phyloP scores from a whole-genome alignment of 2,888 invertebrate genomes.

The Chesias legatella region DNA sequence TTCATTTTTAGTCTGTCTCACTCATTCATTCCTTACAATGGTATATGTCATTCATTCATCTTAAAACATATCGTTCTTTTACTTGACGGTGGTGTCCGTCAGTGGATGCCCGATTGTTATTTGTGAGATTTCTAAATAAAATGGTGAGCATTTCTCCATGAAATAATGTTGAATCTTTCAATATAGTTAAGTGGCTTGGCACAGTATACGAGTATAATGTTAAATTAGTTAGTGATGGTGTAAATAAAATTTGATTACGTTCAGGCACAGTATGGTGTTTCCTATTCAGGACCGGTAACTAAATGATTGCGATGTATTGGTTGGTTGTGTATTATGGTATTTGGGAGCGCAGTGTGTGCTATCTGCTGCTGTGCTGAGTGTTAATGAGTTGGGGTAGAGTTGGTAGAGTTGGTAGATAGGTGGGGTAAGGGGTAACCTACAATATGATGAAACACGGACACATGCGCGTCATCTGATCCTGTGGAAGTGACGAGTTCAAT shows the following conservation, averaged over 20 bases:
- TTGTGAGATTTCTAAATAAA: slow-evolving; percentile 32
- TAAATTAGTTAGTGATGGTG: slow-evolving; percentile 30
- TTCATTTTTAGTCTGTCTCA: too few species aligned
- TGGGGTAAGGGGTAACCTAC: slow-evolving; percentile 27
- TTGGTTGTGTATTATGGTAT: too few species aligned
- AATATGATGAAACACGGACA: slow-evolving; percentile 74
- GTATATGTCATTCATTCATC: slow-evolving; percentile 6
- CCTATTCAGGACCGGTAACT: too few species aligned
- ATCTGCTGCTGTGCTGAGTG: too few species aligned
- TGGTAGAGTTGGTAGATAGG: too few species aligned
- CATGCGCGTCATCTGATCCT: slow-evolving; percentile 81
- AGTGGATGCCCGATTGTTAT: slow-evolving; percentile 34
- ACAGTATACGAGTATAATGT: background rate
- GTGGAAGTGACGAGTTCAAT: slow-evolving; percentile 45
- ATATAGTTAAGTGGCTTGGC: background rate
- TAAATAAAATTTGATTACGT: slow-evolving; percentile 31
- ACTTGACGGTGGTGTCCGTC: slow-evolving; percentile 46
- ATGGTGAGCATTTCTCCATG: slow-evolving; percentile 45
- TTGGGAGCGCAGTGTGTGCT: too few species aligned
- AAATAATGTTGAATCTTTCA: slow-evolving; percentile 14
- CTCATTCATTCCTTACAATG: too few species aligned
- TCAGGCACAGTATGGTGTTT: background rate
- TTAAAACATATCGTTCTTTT: slow-evolving; percentile 40
- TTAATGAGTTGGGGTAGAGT: too few species aligned
- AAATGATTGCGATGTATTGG: too few species aligned